phyloP scores from a whole-genome alignment of 2,888 invertebrate species.

The Bibio marci region DNA sequence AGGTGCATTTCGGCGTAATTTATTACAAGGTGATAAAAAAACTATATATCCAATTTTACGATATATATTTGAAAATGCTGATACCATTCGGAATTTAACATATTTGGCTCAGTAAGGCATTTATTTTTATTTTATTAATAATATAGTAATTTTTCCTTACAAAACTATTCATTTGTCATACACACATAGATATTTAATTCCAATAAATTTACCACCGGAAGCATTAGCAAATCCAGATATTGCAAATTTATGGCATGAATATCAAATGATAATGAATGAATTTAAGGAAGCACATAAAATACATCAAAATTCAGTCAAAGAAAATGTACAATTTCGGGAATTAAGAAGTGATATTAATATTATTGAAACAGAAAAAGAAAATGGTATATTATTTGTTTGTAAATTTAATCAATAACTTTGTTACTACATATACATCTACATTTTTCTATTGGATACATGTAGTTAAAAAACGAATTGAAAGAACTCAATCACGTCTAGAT shows the following conservation, averaged over 20 bases:
- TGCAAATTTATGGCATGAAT: slow-evolving; percentile 49
- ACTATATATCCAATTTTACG: slow-evolving; percentile 60
- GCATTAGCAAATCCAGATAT: slow-evolving; percentile 58
- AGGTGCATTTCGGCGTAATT: slow-evolving; percentile 27
- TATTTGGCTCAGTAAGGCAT: slow-evolving; percentile 55
- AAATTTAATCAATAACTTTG: background rate
- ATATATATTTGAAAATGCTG: slow-evolving; percentile 60
- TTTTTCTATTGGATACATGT: background rate
- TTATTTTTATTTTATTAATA: background rate
- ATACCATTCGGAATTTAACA: slow-evolving; percentile 61
- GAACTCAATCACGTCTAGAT: slow-evolving; percentile 12
- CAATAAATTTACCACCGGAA: slow-evolving; percentile 55
- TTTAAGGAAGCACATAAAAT: slow-evolving; percentile 66
- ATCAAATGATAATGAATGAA: slow-evolving; percentile 56
- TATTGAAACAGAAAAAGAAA: slow-evolving; percentile 74
- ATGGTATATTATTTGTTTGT: slow-evolving; percentile 30
- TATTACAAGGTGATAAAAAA: slow-evolving; percentile 48
- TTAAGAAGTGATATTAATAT: slow-evolving; percentile 68
- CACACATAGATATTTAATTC: slow-evolving; percentile 33
- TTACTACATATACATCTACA: background rate
- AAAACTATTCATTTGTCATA: background rate
- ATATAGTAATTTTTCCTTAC: background rate
- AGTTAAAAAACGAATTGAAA: slow-evolving; percentile 13
- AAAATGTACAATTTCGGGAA: slow-evolving; percentile 52
- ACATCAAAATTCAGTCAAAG: slow-evolving; percentile 41